Conservation (phyloP, 2,888 invertebrate genomes). For the Thelaira solivaga region DNA sequence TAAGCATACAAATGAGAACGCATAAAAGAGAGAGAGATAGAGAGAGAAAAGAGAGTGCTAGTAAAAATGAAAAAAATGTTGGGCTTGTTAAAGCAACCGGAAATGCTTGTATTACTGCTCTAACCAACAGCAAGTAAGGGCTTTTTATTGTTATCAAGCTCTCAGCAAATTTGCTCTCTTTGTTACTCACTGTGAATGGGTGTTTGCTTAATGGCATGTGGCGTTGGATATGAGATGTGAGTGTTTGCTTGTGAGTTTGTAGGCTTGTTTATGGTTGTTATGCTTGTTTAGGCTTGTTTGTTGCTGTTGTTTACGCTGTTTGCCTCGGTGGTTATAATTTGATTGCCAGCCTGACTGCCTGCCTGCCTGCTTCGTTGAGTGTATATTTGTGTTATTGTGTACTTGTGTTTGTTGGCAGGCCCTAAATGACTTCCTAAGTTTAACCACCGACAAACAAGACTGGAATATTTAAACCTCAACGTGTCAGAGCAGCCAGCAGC, state of each 20-base stretch:
- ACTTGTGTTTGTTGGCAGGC: neutral
- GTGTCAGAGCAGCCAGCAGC: slow-evolving; percentile 53
- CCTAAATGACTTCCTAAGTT: slow-evolving; percentile 63
- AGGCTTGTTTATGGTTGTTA: slow-evolving; percentile 32
- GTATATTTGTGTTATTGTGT: neutral
- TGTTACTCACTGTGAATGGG: neutral
- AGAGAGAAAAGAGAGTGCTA: too few relatives aligned
- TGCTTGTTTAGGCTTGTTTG: slow-evolving; percentile 55
- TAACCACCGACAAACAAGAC: slow-evolving; percentile 75
- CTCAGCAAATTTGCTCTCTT: neutral
- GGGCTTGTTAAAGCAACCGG: neutral
- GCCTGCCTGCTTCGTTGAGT: neutral
- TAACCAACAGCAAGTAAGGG: neutral
- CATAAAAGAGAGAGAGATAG: slow-evolving; percentile 50
- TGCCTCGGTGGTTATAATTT: slow-evolving; percentile 65
- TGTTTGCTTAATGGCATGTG: slow-evolving; percentile 17
- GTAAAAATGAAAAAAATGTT: neutral
- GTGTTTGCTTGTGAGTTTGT: too few relatives aligned
- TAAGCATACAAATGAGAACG: slow-evolving; percentile 30
- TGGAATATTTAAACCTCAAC: slow-evolving; percentile 65
- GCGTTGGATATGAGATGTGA: slow-evolving; percentile 1
- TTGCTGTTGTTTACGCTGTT: slow-evolving; percentile 52
- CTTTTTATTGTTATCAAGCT: neutral
- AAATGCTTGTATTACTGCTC: slow-evolving; percentile 4
- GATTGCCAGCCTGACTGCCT: slow-evolving; percentile 69